Percentiles rank a stretch among this genome's conserved stretches.
phyloP scores from a whole-genome alignment of 1,140 invertebrate species.

The Drosophila oshimai region DNA sequence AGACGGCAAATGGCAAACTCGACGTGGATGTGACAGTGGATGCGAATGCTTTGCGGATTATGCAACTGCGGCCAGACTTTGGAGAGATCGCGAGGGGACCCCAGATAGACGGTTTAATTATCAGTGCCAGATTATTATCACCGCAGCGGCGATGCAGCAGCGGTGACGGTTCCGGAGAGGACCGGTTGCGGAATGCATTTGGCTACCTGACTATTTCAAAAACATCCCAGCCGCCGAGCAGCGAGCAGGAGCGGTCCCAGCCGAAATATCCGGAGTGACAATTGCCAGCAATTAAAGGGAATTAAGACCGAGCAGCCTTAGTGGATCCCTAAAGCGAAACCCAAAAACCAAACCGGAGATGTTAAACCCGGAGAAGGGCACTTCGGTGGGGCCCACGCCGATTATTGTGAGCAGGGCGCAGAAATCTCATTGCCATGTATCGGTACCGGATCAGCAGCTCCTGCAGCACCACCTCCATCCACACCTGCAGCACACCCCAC shows the following conservation, averaged over 20 bases:
- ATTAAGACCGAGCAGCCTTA: neutral
- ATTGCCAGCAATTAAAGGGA: conserved; percentile 39
- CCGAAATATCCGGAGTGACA: conserved; percentile 34
- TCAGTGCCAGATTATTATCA: conserved; percentile 70
- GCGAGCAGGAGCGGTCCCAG: conserved; percentile 18
- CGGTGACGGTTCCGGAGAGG: conserved; percentile 17
- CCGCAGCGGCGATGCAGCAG: conserved; percentile 36
- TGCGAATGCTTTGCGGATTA: conserved; percentile 37
- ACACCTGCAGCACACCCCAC: neutral
- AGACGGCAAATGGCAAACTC: conserved; percentile 21
- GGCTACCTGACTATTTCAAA: conserved; percentile 28
- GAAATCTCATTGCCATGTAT: conserved; percentile 50
- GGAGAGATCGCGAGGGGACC: conserved; percentile 12
- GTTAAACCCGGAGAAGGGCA: conserved; percentile 59
- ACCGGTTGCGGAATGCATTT: conserved; percentile 15
- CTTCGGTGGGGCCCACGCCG: conserved; percentile 21
- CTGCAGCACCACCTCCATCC: conserved; percentile 26
- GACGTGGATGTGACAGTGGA: conserved; percentile 23
- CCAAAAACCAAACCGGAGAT: conserved; percentile 9
- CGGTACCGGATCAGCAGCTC: conserved; percentile 35
- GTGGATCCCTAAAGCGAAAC: neutral
- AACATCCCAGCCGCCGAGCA: conserved; percentile 17
- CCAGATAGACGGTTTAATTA: conserved; percentile 57
- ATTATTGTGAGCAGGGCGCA: conserved; percentile 42
- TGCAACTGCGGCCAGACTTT: conserved; percentile 43